Percentiles rank a stretch among this genome's conserved stretches.
phyloP scores from a whole-genome alignment of 2,888 invertebrate genomes.

The Drosophila nr. perissopoda region DNA sequence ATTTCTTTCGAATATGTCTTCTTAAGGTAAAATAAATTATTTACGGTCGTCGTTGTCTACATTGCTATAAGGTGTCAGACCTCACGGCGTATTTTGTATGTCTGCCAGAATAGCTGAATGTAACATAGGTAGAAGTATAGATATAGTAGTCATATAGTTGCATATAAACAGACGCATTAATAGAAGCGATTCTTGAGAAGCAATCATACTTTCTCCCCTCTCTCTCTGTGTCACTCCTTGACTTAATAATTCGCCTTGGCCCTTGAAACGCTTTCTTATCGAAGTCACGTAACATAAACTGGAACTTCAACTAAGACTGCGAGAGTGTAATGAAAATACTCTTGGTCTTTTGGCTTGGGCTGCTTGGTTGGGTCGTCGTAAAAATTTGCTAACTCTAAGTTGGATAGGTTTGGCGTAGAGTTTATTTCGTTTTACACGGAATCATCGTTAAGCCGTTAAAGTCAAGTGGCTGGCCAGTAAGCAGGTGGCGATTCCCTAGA shows the following conservation, averaged over 20 bases:
- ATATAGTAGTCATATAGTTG: too few relatives aligned
- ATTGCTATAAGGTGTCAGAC: not conserved
- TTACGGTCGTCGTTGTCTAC: not conserved
- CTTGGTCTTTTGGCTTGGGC: conserved; percentile 21
- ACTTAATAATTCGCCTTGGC: conserved; percentile 6
- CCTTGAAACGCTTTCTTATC: conserved; percentile 20
- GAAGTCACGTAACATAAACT: conserved; percentile 58
- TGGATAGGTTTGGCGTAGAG: conserved; percentile 30
- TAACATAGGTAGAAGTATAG: too few relatives aligned
- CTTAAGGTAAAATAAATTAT: not conserved
- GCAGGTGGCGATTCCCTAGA: conserved; percentile 67
- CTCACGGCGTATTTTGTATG: not conserved
- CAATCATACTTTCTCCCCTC: not conserved
- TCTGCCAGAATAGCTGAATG: too few relatives aligned
- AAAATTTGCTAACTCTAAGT: conserved; percentile 44
- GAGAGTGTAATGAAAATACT: conserved; percentile 50
- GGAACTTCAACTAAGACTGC: conserved; percentile 36
- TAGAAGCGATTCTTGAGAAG: not conserved
- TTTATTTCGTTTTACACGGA: conserved; percentile 15
- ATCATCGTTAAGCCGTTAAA: conserved; percentile 39
- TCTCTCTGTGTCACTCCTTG: not conserved
- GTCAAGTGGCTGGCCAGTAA: conserved; percentile 40
- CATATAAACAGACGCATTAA: not conserved
- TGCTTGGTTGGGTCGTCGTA: conserved; percentile 41
- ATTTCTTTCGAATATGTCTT: not conserved